Evolutionary conservation across 92 coral and sea anemone species (phyloP).

Genomic region (Pocillopora grandis): DNA sequence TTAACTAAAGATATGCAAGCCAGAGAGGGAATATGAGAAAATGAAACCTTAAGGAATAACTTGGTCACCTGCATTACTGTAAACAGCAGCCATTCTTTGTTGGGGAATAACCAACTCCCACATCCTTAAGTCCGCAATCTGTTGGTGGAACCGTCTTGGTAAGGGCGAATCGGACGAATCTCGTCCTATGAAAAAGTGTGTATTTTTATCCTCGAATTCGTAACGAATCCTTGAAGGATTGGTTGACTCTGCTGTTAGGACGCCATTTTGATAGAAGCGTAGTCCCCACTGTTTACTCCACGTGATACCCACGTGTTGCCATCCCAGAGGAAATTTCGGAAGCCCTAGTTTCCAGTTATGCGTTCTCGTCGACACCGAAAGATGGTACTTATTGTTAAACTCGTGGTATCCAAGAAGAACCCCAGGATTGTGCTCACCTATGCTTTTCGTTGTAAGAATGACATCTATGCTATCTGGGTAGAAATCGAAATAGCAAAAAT

Average conservation of each 20-base stretch:
- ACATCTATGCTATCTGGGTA: too few species aligned
- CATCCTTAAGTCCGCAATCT: slow-evolving; percentile 29
- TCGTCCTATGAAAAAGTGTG: not conserved
- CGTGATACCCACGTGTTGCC: slow-evolving; percentile 1
- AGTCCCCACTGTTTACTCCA: slow-evolving; percentile 40
- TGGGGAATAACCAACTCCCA: slow-evolving; percentile 27
- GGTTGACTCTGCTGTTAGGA: slow-evolving; percentile 1
- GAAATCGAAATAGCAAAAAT: not conserved
- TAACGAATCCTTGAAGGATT: not conserved
- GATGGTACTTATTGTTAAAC: too few species aligned
- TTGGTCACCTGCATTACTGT: slow-evolving; percentile 19
- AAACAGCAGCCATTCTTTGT: not conserved
- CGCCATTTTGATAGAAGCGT: slow-evolving; percentile 21
- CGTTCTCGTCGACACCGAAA: too few species aligned
- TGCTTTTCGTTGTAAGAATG: too few species aligned
- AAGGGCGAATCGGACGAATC: not conserved
- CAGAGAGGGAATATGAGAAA: not conserved
- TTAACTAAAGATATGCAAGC: too few species aligned
- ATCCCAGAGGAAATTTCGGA: too few species aligned
- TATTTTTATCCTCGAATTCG: not conserved
- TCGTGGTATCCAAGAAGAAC: too few species aligned
- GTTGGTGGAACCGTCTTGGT: not conserved
- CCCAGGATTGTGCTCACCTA: too few species aligned
- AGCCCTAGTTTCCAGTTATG: too few species aligned
- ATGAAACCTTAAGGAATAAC: not conserved